Base-by-base conservation (phyloP, 1,140 invertebrate genomes). In the Drosophila athabasca region DNA sequence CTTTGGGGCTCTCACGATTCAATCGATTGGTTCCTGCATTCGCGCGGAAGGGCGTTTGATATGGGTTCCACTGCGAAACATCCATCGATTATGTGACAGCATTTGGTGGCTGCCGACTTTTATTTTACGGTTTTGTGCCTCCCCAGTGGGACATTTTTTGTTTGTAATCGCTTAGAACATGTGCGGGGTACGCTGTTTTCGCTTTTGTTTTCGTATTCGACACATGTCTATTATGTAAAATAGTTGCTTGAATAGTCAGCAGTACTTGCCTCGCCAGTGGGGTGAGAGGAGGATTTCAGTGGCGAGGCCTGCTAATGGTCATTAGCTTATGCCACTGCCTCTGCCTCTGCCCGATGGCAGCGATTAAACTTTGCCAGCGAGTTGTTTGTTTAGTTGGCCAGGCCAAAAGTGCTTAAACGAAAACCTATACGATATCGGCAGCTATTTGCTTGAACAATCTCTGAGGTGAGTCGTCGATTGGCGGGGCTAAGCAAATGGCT, bases 41-140 rank as follows among this genome's bases (percentile, higher is more conserved):
- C 46, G 31, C 45, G 55, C 17, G 17, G 17, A 19, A 19, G 17
- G 43, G 9, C 3, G 11, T 13, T 43, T 46, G 50, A 57, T 52
- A 15, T 29, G 49, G 51, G 41, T 31, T 39, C 46, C 24, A 41
- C 58, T 51, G 22, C 77, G 75, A 76, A 72, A 62, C 57, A 85
- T 59, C 58, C 57, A 85, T 84, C 77, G 81, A 84, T 84, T 84
- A 79, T 74, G 71, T 76, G 67, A 60, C 62, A 74, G 62, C 82
- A 74, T 80, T 80, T 74, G 57, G 57, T 44, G 69, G 41, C 66
- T 44, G 69, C 41, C 66, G 74, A 51, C 49, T 52, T 78, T 62
- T 48, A 53, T 66, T 46, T 75, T 62, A 67, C 74, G 64, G 64
- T 66, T 51, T 60, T 62, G 53, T 59, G 61, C 22, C 49, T 57